These are phyloP conservation scores for Dinoponera quadriceps DNA, from an alignment of 1,140 invertebrate genomes.

Conservation along the genomic window DNA sequence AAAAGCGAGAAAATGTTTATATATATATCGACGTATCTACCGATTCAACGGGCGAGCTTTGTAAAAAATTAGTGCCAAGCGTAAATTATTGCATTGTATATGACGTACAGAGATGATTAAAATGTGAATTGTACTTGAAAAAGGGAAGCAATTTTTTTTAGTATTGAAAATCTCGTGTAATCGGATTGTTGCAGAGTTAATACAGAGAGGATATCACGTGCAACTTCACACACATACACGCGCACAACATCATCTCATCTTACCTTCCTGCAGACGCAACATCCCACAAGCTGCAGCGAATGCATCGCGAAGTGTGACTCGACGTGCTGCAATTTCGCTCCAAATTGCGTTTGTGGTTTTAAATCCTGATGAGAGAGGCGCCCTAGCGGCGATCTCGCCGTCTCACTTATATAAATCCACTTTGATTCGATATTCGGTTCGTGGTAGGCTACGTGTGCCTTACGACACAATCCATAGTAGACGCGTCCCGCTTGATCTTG, in stretches of 20 bases:
- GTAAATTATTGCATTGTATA: too few species aligned
- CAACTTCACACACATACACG: neutral
- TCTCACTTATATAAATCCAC: constrained; percentile 12
- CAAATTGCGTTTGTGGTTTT: constrained; percentile 11
- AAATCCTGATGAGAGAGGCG: constrained; percentile 17
- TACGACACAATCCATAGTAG: neutral
- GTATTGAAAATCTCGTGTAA: too few species aligned
- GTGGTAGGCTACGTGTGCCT: neutral
- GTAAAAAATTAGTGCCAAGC: too few species aligned
- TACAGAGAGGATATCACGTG: neutral
- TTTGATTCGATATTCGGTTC: constrained; percentile 13
- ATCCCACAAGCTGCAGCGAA: neutral
- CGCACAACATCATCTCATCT: neutral
- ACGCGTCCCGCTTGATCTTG: constrained; percentile 2
- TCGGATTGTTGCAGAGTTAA: neutral
- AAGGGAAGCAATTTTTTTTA: too few species aligned
- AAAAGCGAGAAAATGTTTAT: too few species aligned
- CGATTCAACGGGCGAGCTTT: too few species aligned
- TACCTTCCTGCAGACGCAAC: too few species aligned
- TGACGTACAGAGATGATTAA: too few species aligned
- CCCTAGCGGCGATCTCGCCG: neutral
- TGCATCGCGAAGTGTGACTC: neutral
- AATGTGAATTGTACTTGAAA: too few species aligned
- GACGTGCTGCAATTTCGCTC: neutral
- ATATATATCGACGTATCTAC: too few species aligned